Evolutionary conservation across 2,888 invertebrate genomes (phyloP).

Genomic region (Malthinus seriepunctatus): DNA sequence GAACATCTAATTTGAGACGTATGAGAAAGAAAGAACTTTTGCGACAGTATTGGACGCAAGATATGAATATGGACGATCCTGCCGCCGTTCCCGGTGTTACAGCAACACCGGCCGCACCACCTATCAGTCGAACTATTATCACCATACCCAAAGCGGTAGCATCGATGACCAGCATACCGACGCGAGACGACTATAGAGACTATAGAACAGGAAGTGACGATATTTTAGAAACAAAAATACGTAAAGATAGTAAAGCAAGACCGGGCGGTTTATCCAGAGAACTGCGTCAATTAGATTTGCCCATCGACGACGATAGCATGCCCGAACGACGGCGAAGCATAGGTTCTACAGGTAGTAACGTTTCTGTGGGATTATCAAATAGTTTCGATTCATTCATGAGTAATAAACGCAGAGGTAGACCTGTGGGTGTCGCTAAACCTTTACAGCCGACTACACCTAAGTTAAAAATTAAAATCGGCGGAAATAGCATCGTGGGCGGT

Average conservation of each 20-base stretch:
- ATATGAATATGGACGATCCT: constrained; percentile 83
- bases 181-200: constrained; percentile 80
- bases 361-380: constrained; percentile 46
- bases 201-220: constrained; percentile 51
- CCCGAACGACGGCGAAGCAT: constrained; percentile 53
- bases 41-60: constrained; percentile 80
- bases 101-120: constrained; percentile 62
- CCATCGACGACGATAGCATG: constrained; percentile 60
- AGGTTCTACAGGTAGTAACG: constrained; percentile 52
- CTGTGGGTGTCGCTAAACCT: constrained; percentile 47
- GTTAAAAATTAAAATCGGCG: constrained; percentile 68
- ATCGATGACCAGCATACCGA: constrained; percentile 85
- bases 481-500: constrained; percentile 57
- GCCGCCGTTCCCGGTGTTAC: constrained; percentile 60
- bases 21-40: constrained; percentile 90
- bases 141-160: constrained; percentile 89
- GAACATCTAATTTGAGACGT: constrained; percentile 76
- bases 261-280: constrained; percentile 62
- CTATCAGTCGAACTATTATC: constrained; percentile 70
- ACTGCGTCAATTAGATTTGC: constrained; percentile 65
- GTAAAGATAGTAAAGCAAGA: constrained; percentile 60
- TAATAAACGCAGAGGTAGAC: constrained; percentile 52
- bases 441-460: constrained; percentile 61
- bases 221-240: constrained; percentile 69
- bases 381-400: constrained; percentile 36